Base-by-base conservation (phyloP, 2,113 vertebrate species). In the Cygnus buccinator region DNA sequence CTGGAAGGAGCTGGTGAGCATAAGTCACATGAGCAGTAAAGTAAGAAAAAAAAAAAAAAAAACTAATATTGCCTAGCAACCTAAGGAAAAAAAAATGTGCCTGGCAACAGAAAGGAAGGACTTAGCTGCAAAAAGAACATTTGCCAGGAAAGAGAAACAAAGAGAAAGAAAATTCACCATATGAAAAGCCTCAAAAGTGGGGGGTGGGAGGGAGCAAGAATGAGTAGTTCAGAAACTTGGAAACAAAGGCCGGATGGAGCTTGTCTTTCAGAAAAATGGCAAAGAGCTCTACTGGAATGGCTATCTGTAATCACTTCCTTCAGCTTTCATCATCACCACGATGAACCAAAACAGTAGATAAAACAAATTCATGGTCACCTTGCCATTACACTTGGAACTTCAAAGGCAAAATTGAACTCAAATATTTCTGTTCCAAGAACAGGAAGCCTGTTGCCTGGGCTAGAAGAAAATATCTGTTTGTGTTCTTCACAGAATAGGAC, bases 51-150 rank as follows among this genome's bases (percentile, higher is more conserved):
- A 48, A 6, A 46, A 46, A 35, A 48, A 91, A 62, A 93, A 91
- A 92, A 83, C 58, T 94, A 89, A 89, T 80, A 94, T 71, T 89
- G 94, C 91, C 54, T 96, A 96, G 96, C 94, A 97, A 96, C 95
- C 44, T 85, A 75, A 70, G 5, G 3, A 2, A 5, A 10, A 85
- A 81, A 86, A 39, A 9, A 17, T 8, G 54, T 85, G 55, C 94
- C 70, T 96, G 86, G 81, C 89, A 96, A 96, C 95, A 89, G 86
- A 93, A 94, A 96, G 68, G 90, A 94, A 93, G 80, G 83, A 84
- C 76, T 93, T 92, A 76, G 48, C 73, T 92, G 39, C 80, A 94
- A 89, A 50, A 19, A 90, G 76, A 94, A 68, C 18, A 18, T 50
- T 92, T 89, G 86, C 50, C 87, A 92, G 63, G n/a, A 94, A 91